Base-by-base conservation (phyloP, 2,113 vertebrate species). In the Ptychochromis oligacanthus region DNA sequence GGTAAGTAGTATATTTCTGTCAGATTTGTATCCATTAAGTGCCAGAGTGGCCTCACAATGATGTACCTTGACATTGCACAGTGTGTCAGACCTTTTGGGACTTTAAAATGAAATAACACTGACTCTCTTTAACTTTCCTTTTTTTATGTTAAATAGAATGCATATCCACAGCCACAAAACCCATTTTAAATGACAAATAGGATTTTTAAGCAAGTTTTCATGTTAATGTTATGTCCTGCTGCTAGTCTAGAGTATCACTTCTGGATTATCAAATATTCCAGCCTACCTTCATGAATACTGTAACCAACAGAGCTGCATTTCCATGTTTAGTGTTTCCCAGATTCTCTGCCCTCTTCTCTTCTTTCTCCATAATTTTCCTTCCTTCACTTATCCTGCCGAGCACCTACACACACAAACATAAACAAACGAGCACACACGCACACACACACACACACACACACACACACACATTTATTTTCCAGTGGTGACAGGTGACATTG, bases 401-500 rank as follows among this genome's bases (percentile, higher is more conserved):
- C 74, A 74, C 55, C 15, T 31, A 57, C 34, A 26, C 28, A 58
- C 28, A 76, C 26, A 56, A 55, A 77, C 59, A 80, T 56, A 86
- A 36, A 77, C 60, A 49, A 10, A 59, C 67, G 62, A 31, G 65
- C 12, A 40, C 49, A 58, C 28, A 6, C 40, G 24, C 54, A 46
- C 67, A 61, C n/a, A n/a, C n/a, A 57, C 34, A 26, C 28, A 58
- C 28, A 76, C 26, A 56, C 49, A 77, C 59, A 80, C 12, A 40
- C 49, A 58, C 28, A 6, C 40, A 24, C 54, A 46, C 67, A 61
- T n/a, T n/a, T 20, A 52, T 80, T 77, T 74, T 61, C 75, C 72
- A 12, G 20, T 65, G 40, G 84, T 83, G 89, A 93, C 93, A 94
- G 93, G 94, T 92, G 89, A 94, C 85, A 85, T 49, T 64, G 76